Base-by-base conservation (phyloP, 2,797 vertebrate species). In the Enteromius viviparus region DNA sequence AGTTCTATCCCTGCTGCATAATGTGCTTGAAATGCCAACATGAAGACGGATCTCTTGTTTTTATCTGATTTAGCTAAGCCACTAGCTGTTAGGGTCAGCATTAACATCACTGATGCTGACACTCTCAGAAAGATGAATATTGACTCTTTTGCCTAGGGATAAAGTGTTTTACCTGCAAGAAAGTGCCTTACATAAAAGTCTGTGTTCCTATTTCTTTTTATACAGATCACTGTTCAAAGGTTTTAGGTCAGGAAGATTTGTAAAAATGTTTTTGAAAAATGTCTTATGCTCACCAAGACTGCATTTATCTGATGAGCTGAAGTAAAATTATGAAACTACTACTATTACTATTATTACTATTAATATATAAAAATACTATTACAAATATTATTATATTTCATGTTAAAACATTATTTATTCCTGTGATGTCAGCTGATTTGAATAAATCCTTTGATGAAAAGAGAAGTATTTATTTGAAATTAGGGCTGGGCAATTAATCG, bases 31-130 rank as follows among this genome's bases (percentile, higher is more conserved):
- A 49, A 45, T 66, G 37, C 42, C 37, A 34, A 79, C 60, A 32
- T 4, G 21, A 29, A 32, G 58, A 55, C 3, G 17, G 65, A 62
- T 29, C 34, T 82, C 70, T 37, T 23, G 80, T 75, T 66, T 64
- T 51, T 82, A 82, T 65, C 71, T 53, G 71, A 76, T 66, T 65
- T 21, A 42, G 74, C 29, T 76, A 65, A 75, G 32, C 58, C 10
- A 23, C 34, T 37, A 29, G n/a, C 68, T 51, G 42, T 51, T 10
- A 58, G 62, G 65, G 65, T 81, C 32, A 70, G 64, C 78, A 68
- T 70, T 77, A 71, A 51, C 42, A 77, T 78, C 76, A 49, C 47
- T 75, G 45, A 76, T 47, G 72, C 68, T 83, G 81, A 80, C 21
- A 34, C 34, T 79, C 21, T 80, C n/a, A 76, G 55, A 37, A 79